Base-by-base conservation (phyloP, 2,113 vertebrate genomes). In the Channa argus region DNA sequence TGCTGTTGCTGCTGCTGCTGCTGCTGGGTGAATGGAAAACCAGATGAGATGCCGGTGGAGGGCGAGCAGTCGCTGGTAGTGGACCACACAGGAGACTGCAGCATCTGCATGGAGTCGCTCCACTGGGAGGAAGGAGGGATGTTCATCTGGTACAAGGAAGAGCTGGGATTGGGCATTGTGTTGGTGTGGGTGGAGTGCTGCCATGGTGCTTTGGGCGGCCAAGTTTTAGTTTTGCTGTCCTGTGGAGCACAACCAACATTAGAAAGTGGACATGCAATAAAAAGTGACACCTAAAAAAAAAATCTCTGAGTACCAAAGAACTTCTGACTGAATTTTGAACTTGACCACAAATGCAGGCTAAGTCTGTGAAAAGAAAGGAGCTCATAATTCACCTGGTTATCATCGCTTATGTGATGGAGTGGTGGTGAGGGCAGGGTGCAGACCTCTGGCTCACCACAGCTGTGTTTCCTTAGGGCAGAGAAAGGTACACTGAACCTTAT, bases 171-270 rank as follows among this genome's bases (percentile, higher is more conserved):
- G 63, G 97, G 96, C 90, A 97, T 95, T 2, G 95, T 93, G 92
- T 93, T 94, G 0, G 93, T 84, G 80, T 96, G 88, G 0, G 94
- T 84, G 0, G 95, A 90, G 85, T 98, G 98, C 86, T 99, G 98
- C 98, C 98, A 99, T 0, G 98, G 98, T 1, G 97, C 98, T 92
- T 99, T 99, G 1, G 98, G 98, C 14, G 98, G 98, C 98, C 98
- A 99, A 0, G 98, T 99, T 95, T 99, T 99, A 87, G 97, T 99
- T 94, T 99, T 99, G 82, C 95, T 97, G 67, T 99, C 98, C 98
- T 99, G 94, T 51, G 51, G 63, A 63, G 43, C 4, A 77, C 10
- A 65, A n/a, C 1, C 4, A 6, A 60, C 3, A 13, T 51, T 0
- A 15, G 37, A 45, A 64, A 8, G 50, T 8, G 4, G 52, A 36